These are phyloP conservation scores for human DNA, from an alignment of 2,113 vertebrate genomes.

Conservation along the genomic window DNA sequence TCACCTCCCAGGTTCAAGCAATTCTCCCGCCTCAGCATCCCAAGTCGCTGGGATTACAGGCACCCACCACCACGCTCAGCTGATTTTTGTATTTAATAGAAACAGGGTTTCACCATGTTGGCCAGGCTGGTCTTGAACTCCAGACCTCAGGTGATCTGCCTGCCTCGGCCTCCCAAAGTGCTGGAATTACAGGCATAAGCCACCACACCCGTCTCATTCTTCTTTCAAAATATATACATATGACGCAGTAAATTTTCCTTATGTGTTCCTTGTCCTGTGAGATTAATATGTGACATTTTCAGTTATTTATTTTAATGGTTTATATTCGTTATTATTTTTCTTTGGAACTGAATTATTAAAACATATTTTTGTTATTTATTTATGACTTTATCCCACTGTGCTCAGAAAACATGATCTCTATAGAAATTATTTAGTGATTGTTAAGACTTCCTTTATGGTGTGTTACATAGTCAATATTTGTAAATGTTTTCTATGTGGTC, in stretches of 20 bases:
- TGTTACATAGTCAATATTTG: neutral
- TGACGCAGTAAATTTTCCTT: neutral
- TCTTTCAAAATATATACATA: neutral
- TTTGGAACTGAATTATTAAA: neutral
- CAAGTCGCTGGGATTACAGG: no score
- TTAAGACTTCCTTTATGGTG: neutral
- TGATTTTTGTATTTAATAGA: no score
- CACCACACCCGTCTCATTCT: neutral
- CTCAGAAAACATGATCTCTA: neutral
- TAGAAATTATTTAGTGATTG: slow-evolving; percentile 10
- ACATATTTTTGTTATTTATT: slow-evolving; percentile 8
- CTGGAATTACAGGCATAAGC: no score
- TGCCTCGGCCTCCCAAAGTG: neutral
- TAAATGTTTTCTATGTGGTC: neutral
- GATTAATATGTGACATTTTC: neutral
- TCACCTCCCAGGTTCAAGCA: no score
- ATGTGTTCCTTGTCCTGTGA: neutral
- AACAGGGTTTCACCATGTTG: no score
- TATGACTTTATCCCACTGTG: neutral
- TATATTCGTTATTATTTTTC: neutral
- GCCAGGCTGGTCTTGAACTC: no score
- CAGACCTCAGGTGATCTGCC: no score
- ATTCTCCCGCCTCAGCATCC: no score
- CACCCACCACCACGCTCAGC: no score
- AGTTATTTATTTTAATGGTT: neutral